Evolutionary conservation across 2,113 vertebrate genomes (phyloP).

Genomic region (Pithys albifrons): DNA sequence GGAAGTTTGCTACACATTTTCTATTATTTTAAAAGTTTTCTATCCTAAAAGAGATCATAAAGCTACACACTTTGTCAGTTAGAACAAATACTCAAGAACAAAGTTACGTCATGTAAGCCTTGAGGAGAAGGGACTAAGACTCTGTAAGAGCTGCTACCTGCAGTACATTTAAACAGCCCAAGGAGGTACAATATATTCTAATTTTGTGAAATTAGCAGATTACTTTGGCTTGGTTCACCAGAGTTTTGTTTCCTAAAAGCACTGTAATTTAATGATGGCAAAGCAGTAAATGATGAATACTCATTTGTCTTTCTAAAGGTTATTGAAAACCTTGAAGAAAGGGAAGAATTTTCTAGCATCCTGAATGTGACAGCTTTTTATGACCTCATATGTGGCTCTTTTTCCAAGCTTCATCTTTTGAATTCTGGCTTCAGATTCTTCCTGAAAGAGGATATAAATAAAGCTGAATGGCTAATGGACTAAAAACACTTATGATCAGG

Average conservation of each 20-base stretch:
- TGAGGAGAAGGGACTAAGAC: background rate
- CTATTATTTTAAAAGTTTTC: background rate
- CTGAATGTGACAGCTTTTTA: slow-evolving; percentile 70
- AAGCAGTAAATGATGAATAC: background rate
- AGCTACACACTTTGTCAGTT: background rate
- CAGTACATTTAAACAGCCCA: background rate
- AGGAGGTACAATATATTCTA: background rate
- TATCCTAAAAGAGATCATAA: background rate
- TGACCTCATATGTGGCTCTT: slow-evolving; percentile 59
- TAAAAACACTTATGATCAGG: slow-evolving; percentile 80
- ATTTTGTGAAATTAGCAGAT: slow-evolving; percentile 9
- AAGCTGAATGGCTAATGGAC: slow-evolving; percentile 77
- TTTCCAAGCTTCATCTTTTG: slow-evolving; percentile 71
- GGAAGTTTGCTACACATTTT: background rate
- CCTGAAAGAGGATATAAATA: slow-evolving; percentile 78
- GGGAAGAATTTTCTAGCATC: slow-evolving; percentile 47
- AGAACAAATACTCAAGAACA: background rate
- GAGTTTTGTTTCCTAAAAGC: slow-evolving; percentile 24
- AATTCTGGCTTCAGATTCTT: slow-evolving; percentile 73
- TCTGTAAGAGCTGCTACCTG: background rate
- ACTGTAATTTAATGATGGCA: slow-evolving; percentile 29
- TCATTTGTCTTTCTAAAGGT: background rate
- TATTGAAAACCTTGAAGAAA: slow-evolving; percentile 49
- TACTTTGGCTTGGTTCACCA: background rate
- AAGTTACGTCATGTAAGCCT: background rate